Conservation (phyloP, 1,140 invertebrate species). For the Aphidius ervi region DNA sequence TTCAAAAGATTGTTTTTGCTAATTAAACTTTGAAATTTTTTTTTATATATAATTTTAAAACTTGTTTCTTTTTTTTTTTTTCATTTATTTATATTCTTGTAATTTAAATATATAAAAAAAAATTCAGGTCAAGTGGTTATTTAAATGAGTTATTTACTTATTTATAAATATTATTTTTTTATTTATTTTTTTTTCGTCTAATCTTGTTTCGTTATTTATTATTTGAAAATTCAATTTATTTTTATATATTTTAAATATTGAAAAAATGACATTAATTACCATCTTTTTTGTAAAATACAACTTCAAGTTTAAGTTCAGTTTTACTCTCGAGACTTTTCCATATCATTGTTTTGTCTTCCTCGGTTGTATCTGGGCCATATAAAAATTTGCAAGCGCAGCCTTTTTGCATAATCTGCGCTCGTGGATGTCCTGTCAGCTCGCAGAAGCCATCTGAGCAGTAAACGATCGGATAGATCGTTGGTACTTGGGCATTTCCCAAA, state of each 20-base stretch:
- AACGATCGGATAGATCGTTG: conserved; percentile 85
- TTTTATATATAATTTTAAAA: too few relatives aligned
- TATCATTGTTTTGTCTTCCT: conserved; percentile 84
- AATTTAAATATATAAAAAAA: too few relatives aligned
- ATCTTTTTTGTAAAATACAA: conserved; percentile 92
- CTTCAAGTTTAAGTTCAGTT: conserved; percentile 87
- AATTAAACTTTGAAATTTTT: too few relatives aligned
- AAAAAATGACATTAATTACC: conserved; percentile 54
- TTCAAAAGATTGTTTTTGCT: too few relatives aligned
- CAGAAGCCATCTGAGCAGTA: conserved; percentile 98
- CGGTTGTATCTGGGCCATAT: conserved; percentile 84
- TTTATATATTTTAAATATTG: conserved; percentile 37
- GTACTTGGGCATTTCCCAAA: conserved; percentile 92
- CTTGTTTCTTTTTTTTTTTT: too few relatives aligned
- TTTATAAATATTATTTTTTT: too few relatives aligned
- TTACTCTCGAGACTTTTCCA: conserved; percentile 85
- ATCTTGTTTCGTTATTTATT: too few relatives aligned
- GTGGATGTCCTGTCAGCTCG: conserved; percentile 88
- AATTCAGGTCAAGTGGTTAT: too few relatives aligned
- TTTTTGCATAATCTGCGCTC: conserved; percentile 96
- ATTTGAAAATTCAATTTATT: background rate
- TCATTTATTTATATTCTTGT: too few relatives aligned
- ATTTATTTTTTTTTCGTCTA: too few relatives aligned
- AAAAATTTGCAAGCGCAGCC: conserved; percentile 94
- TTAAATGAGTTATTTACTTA: too few relatives aligned